Evolutionary conservation across 2,113 vertebrate species (phyloP).

Genomic region (Charina bottae): DNA sequence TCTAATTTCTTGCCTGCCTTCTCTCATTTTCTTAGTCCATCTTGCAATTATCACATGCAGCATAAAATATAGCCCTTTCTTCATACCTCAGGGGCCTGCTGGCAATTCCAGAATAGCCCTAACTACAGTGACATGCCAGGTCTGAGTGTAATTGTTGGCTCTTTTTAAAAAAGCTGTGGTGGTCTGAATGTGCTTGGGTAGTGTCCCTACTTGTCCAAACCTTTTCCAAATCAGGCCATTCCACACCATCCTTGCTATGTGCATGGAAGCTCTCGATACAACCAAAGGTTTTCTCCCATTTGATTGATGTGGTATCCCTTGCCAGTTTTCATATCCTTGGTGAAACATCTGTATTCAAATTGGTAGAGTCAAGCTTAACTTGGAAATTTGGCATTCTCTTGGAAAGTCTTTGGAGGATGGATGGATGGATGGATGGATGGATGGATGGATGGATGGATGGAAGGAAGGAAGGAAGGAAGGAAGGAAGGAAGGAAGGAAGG

Average conservation of each 20-base stretch:
- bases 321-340: neutral
- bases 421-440: too few relatives aligned
- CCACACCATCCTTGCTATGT: conserved; percentile 68
- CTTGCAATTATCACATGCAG: conserved; percentile 24
- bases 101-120: conserved; percentile 26
- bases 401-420: neutral
- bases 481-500: too few relatives aligned
- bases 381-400: neutral
- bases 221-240: conserved; percentile 71
- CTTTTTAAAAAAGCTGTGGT: conserved; percentile 63
- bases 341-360: neutral
- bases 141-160: conserved; percentile 38
- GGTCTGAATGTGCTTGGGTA: conserved; percentile 52
- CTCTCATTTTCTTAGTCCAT: conserved; percentile 4
- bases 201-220: conserved; percentile 71
- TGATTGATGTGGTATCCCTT: conserved; percentile 42
- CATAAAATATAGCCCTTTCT: conserved; percentile 10
- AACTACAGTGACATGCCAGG: conserved; percentile 42
- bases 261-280: conserved; percentile 61
- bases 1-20: conserved; percentile 2
- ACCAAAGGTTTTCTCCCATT: conserved; percentile 52
- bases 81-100: neutral
- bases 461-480: too few relatives aligned
- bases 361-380: neutral
- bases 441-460: too few relatives aligned